Base-by-base conservation (phyloP, 1,140 invertebrate genomes). In the Homarus americanus region DNA sequence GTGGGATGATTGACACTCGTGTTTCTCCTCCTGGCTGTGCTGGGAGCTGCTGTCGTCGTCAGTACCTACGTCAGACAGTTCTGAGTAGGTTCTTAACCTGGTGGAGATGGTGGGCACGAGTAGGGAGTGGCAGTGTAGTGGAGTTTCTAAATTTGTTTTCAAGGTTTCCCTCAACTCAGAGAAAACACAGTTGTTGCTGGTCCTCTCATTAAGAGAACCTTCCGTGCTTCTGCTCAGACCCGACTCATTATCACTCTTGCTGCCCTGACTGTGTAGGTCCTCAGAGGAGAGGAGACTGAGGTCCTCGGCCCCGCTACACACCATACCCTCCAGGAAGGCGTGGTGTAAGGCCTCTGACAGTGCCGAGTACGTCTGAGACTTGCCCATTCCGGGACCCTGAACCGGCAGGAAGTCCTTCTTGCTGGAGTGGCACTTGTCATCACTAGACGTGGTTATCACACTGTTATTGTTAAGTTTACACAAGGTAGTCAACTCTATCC, bases 291-390 rank as follows among this genome's bases (percentile, higher is more conserved):
- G 12, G 28, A 88, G 36, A 76, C 36, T 90, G 28, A 90, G 36
- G 34, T 90, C 87, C 3, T 90, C 87, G 1, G 88, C 73, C 36
- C 88, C 88, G 15, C 80, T 90, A 40, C 88, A 90, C 1, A 90
- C 73, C 88, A 90, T 88, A 24, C 88, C 80, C 36, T 90, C 88
- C 24, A 90, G 28, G 69, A 83, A 90, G n/a, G 88, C 88, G 84
- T 90, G 88, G n/a, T 90, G 88, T 9, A 90, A 69, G n/a, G 88
- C 88, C 44, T 90, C 88, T 28, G 88, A 90, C 1, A 90, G 82
- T 17, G 82, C 88, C 0, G 88, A 90, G 53, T 90, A 90, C 7
- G 88, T 90, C 72, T 90, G 88, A 7, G 88, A 90, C 49, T 90
- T 90, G 0, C 66, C 88, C 34, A 90, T 4, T 12, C 32, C 32